Evolutionary conservation across 2,113 vertebrate genomes (phyloP).

Genomic region (Cryptomyrus ogoouensis): DNA sequence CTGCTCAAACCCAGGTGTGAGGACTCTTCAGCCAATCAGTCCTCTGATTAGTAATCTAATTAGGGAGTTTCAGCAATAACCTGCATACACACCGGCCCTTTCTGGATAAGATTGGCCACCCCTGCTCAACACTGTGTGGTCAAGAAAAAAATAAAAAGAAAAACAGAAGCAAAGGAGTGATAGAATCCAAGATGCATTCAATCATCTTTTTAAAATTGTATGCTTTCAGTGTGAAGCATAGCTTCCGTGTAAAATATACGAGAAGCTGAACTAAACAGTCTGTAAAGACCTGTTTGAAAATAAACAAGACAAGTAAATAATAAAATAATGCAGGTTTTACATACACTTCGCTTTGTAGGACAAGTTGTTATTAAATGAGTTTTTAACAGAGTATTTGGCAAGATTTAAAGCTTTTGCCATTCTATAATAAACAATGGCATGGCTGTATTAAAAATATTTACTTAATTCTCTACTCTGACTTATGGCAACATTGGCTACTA

Average conservation of each 20-base stretch:
- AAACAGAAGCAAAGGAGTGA: background rate
- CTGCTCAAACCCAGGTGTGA: too few species aligned
- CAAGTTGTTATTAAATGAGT: conserved; percentile 89
- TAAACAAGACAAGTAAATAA: conserved; percentile 75
- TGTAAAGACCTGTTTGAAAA: conserved; percentile 81
- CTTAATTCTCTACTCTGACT: conserved; percentile 97
- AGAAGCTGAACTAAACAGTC: conserved; percentile 72
- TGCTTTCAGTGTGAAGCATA: conserved; percentile 23
- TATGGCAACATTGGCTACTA: conserved; percentile 96
- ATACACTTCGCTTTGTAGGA: conserved; percentile 77
- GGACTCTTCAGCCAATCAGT: too few species aligned
- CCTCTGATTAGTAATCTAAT: too few species aligned
- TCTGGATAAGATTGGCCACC: too few species aligned
- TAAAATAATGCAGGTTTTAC: conserved; percentile 74
- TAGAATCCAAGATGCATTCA: background rate
- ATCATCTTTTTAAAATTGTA: background rate
- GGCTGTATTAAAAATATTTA: conserved; percentile 99
- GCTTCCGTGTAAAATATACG: conserved; percentile 56
- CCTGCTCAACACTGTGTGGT: background rate
- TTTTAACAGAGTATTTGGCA: conserved; percentile 94
- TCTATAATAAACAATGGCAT: conserved; percentile 98
- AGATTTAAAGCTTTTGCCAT: conserved; percentile 92
- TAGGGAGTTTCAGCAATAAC: too few species aligned
- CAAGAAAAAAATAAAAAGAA: background rate
- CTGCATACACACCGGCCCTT: too few species aligned